Conservation (phyloP, 2,113 vertebrate species). For the Tetraodon nigroviridis region DNA sequence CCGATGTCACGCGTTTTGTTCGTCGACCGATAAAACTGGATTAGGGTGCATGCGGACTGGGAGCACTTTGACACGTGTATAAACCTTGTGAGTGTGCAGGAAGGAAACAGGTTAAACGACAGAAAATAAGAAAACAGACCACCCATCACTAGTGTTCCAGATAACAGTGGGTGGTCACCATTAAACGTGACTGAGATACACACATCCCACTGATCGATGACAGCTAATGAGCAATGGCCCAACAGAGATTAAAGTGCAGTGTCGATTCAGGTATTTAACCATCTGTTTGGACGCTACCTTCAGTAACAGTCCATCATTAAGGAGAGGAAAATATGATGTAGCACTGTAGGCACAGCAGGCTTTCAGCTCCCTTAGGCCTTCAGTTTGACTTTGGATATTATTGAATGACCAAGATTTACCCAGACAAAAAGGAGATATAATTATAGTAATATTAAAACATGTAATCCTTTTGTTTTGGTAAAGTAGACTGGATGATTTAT, state of each 20-base stretch:
- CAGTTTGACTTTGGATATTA: slow-evolving; percentile 61
- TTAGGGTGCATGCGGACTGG: slow-evolving; percentile 22
- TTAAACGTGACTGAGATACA: slow-evolving; percentile 14
- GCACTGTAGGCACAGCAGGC: slow-evolving; percentile 62
- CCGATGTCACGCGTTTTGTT: slow-evolving; percentile 20
- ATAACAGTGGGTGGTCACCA: slow-evolving; percentile 12
- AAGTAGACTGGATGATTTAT: slow-evolving; percentile 20
- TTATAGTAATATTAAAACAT: slow-evolving; percentile 31
- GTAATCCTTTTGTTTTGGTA: slow-evolving; percentile 14
- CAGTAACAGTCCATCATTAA: slow-evolving; percentile 21
- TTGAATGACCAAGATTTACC: slow-evolving; percentile 24
- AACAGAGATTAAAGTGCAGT: slow-evolving; percentile 13
- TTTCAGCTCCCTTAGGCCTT: slow-evolving; percentile 55
- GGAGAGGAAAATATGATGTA: slow-evolving; percentile 37
- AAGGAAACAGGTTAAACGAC: slow-evolving; percentile 38
- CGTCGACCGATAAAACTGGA: neutral
- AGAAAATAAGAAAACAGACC: slow-evolving; percentile 33
- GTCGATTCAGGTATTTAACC: slow-evolving; percentile 14
- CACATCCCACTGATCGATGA: slow-evolving; percentile 5
- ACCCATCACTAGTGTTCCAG: slow-evolving; percentile 44
- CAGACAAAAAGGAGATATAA: slow-evolving; percentile 36
- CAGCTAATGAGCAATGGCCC: slow-evolving; percentile 15
- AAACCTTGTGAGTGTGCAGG: slow-evolving; percentile 30
- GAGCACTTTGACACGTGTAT: slow-evolving; percentile 4
- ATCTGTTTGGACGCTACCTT: slow-evolving; percentile 31